These are phyloP conservation scores for Sus cebifrons DNA, from an alignment of 2,797 vertebrate species.

Conservation along the genomic window DNA sequence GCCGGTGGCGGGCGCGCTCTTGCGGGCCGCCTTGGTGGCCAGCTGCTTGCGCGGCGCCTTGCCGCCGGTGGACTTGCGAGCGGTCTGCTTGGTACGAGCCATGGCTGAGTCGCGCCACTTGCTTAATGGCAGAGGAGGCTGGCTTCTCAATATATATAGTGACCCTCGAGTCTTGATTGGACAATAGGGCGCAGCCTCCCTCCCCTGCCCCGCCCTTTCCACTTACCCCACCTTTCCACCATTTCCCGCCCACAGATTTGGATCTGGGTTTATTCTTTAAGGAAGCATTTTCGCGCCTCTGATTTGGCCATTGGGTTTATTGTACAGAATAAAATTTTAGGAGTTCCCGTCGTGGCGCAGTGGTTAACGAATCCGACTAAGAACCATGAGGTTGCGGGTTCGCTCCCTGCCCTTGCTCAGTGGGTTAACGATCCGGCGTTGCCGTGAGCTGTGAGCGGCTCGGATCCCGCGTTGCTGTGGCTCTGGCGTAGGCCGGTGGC, in stretches of 20 bases:
- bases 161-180: conserved; percentile 36
- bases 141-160: conserved; percentile 3
- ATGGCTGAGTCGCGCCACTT: neutral
- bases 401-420: too few relatives aligned
- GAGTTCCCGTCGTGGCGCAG: too few relatives aligned
- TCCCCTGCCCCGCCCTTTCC: neutral
- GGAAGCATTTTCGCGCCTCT: neutral
- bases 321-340: neutral
- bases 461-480: too few relatives aligned
- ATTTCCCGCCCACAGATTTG: neutral
- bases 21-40: conserved; percentile 95
- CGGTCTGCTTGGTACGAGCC: conserved; percentile 96
- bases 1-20: conserved; percentile 95
- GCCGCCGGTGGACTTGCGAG: conserved; percentile 95
- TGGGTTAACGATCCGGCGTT: too few relatives aligned
- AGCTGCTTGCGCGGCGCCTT: conserved; percentile 95
- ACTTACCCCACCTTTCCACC: neutral
- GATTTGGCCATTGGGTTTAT: neutral
- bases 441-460: too few relatives aligned
- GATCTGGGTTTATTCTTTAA: neutral
- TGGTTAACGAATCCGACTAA: too few relatives aligned
- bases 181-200: neutral
- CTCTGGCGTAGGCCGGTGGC: too few relatives aligned
- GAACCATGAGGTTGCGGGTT: too few relatives aligned
- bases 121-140: rapidly evolving